Evolutionary conservation across 2,888 invertebrate genomes (phyloP), one percentile per base, ranked within the genome.

Genomic region (Thereva nobilitata): DNA sequence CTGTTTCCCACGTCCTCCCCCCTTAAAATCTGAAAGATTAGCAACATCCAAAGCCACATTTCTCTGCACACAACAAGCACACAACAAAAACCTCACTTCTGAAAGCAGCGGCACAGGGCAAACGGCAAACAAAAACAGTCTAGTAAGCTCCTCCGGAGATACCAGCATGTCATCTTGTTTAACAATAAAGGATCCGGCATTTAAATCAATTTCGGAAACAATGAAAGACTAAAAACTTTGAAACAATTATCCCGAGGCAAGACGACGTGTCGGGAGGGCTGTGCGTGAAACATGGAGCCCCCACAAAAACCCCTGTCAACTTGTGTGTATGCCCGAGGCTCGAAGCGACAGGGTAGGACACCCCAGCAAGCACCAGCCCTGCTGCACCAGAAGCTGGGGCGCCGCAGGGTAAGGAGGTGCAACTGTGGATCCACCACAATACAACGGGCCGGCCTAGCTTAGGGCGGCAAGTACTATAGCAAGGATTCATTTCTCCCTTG

Each of bases 91-190:
- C n/a, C n/a, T n/a, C n/a, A n/a, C n/a, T n/a, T n/a, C n/a, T n/a
- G n/a, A n/a, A n/a, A n/a, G n/a, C n/a, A n/a, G n/a, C n/a, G n/a
- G n/a, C n/a, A 38, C 10, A 34, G 40, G 45, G 49, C 40, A 5
- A 37, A 23, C 34, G 12, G 12, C 5, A 45, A 41, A 7, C 45
- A 44, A 55, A 54, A 55, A 55, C 55, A 50, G n/a, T 5, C 37
- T 53, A n/a, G 10, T 49, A n/a, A n/a, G n/a, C n/a, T n/a, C 55
- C 53, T 42, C 10, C 64, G 38, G 34, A 47, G 40, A 57, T 57
- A 57, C 40, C 66, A 49, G 12, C 44, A 66, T 66, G 66, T 66
- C 56, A 66, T 56, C 66, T 57, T 66, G 56, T 50, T 66, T 66
- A 66, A 57, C 57, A 66, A 47, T 57, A 66, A 40, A 66, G 57